Percentiles rank a stretch among this genome's conserved stretches.
phyloP scores from a whole-genome alignment of 1,140 invertebrate genomes.

The Dermatophagoides farinae region DNA sequence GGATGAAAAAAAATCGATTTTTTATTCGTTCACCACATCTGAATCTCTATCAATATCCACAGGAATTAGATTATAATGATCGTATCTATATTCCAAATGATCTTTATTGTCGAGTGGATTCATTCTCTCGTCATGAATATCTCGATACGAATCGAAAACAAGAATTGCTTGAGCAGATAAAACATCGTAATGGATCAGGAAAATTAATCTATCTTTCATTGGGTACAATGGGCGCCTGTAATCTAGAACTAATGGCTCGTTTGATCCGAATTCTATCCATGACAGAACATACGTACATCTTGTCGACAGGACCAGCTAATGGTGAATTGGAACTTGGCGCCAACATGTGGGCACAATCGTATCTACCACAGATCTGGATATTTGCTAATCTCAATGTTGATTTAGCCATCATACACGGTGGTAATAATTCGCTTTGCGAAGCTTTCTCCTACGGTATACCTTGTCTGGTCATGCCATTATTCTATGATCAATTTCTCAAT shows the following conservation, averaged over 20 bases:
- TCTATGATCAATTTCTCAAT: conserved; percentile 13
- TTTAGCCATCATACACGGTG: conserved; percentile 23
- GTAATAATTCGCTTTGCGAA: conserved; percentile 17
- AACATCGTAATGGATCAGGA: neutral
- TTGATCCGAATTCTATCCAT: neutral
- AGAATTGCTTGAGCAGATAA: neutral
- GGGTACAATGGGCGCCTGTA: conserved; percentile 15
- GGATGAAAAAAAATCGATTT: too few relatives aligned
- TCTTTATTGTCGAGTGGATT: too few relatives aligned
- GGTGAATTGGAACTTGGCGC: neutral
- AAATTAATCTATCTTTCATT: conserved; percentile 13
- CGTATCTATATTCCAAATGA: too few relatives aligned
- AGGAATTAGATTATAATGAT: too few relatives aligned
- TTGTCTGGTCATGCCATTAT: conserved; percentile 10
- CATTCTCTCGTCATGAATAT: too few relatives aligned
- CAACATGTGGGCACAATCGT: conserved; percentile 12
- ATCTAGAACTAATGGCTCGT: conserved; percentile 9
- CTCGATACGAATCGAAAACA: neutral
- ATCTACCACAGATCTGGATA: conserved; percentile 3
- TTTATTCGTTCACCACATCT: too few relatives aligned
- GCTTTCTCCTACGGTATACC: neutral
- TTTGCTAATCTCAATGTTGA: conserved; percentile 3
- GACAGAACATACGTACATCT: neutral
- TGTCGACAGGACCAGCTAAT: conserved; percentile 1
- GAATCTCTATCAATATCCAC: too few relatives aligned